Evolutionary conservation across 2,113 vertebrate genomes (phyloP).

Genomic region (Osmerus eperlanus): DNA sequence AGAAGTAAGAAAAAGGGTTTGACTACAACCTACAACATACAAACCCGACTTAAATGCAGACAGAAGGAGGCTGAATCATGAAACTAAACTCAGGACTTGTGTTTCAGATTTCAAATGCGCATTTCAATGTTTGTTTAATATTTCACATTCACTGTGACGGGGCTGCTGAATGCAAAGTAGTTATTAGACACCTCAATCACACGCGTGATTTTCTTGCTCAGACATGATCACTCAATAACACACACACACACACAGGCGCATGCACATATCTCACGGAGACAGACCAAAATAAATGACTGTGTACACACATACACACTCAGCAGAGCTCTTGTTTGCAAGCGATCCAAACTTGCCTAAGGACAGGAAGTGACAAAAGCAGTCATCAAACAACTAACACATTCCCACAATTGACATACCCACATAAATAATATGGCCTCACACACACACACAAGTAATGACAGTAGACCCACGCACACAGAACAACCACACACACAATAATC

Average conservation of each 20-base stretch:
- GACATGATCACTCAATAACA: not conserved
- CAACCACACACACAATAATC: constrained; percentile 6
- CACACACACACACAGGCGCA: not conserved
- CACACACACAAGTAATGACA: not conserved
- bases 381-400: not conserved
- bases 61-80: not conserved
- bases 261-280: not conserved
- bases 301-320: not conserved
- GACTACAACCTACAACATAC: not conserved
- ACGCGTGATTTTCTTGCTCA: too few relatives aligned
- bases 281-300: not conserved
- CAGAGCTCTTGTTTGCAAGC: not conserved
- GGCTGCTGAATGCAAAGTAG: not conserved
- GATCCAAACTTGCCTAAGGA: not conserved
- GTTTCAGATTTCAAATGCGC: not conserved
- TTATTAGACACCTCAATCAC: not conserved
- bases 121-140: not conserved
- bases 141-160: not conserved
- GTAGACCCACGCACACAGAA: constrained; percentile 6
- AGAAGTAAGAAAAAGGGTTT: too few relatives aligned
- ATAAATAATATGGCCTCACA: not conserved
- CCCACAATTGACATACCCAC: not conserved
- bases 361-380: too few relatives aligned
- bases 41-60: not conserved
- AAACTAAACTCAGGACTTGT: not conserved